Base-by-base conservation (phyloP, 2,113 vertebrate species). In the Dipodomys ordii region DNA sequence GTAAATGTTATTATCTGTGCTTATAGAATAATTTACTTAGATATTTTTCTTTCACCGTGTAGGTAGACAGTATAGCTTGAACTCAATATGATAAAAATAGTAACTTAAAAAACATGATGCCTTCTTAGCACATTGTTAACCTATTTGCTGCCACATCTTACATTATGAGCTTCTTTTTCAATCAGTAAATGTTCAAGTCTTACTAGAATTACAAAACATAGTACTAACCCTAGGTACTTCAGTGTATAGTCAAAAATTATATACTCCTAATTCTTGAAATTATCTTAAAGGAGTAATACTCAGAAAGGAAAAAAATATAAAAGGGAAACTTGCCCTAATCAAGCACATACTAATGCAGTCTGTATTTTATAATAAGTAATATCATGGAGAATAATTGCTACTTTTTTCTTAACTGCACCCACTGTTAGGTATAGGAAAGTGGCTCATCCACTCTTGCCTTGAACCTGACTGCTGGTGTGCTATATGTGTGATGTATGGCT, bases 1-100 rank as follows among this genome's bases (percentile, higher is more conserved):
- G 49, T 76, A 83, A 23, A 39, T 76, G 83, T 39, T 90, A 85
- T 90, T 88, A 64, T 81, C 85, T 23, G 95, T 60, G 15, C 57
- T 85, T 83, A 1, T 73, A 87, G 87, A 11, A 87, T 35, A 71
- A 44, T 71, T 90, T 57, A 49, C 57, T 96, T 49, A 74, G 76
- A 46, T 82, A 39, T 44, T 27, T 72, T 80, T 20, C 62, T 64
- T 32, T 15, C 28, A 32, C 32, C 30, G 76, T 44, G 73, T 27
- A 82, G 68, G 67, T 46, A 72, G 18, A 90, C 39, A 73, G 30
- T n/a, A 39, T 30, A 73, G 1, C 20, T 46, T 85, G 5, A 88
- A 87, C 2, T 87, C 18, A 73, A 22, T 79, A 39, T 53, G 32
- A 28, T 25, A 3, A 82, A 87, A 62, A 19, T 30, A 7, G 80